Base-by-base conservation (phyloP, 2,888 invertebrate species). In the Caenorhabditis sp. region DNA sequence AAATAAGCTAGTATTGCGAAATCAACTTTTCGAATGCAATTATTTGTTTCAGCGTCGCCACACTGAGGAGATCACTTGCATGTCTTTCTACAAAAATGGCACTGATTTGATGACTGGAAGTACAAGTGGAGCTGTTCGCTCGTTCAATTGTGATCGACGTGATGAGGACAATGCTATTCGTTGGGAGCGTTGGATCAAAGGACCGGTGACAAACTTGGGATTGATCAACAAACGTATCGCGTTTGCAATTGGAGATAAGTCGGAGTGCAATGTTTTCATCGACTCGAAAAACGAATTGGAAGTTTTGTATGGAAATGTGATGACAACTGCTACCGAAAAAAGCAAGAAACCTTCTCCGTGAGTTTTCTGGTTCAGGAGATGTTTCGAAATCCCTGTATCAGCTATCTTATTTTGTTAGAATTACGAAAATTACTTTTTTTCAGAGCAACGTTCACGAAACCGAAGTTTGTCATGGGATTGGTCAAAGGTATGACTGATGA, bases 41-140 rank as follows among this genome's bases (percentile, higher is more conserved):
- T 57, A 19, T 57, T 31, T 57, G 4, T n/a, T n/a, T n/a, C 19
- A n/a, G 8, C 19, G 50, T 4, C 14, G 37, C 36, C 68, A 65
- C 49, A 64, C 23, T 4, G 60, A 58, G 10, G 57, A 26, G 4
- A 31, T 79, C 36, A 64, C 58, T 31, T 60, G 55, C 23, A 61
- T 79, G 61, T 58, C 74, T n/a, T 79, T 72, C 59, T 69, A 70
- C 57, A 27, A 55, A 3, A 71, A 76, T 53, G 76, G 76, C 6
- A 19, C 59, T 3, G 69, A 77, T 62, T 19, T 79, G 14, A 51
- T 77, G 17, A 67, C 63, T 14, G 79, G 77, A 17, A 72, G 65
- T 17, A 51, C 6, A 2, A 54, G 55, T 19, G 79, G 79, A n/a
- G 54, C 53, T 0, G 14, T 72, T n/a, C 58, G 58, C 3, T 59